Evolutionary conservation across 92 coral and sea anemone species (phyloP), one percentile per base, ranked within the genome.

Genomic region (Pocillopora meandrina): DNA sequence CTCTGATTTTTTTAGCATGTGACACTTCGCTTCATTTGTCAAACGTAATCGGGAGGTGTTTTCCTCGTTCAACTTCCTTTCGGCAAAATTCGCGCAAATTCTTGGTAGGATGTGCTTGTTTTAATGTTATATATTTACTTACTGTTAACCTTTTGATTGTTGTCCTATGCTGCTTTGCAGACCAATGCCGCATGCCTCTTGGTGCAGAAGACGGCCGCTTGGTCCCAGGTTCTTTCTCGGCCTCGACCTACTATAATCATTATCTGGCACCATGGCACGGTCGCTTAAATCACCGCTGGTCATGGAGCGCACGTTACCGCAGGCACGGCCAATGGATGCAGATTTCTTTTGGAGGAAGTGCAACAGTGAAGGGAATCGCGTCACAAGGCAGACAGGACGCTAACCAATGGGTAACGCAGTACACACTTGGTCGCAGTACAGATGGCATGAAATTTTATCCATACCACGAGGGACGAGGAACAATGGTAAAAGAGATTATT

Each of bases 171-270:
- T 84, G 20, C 58, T 76, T 35, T 13, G 33, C 88, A 91, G 95
- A 89, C 71, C 92, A 90, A 68, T 91, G 95, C 36, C 36, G 65
- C 21, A 86, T 91, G 92, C 95, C 95, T 36, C 92, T 91, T 34
- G 95, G 95, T 77, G 95, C 87, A 13, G 95, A 91, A 86, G 92
- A 91, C 77, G 76, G 88, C 42, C 92, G 95, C 12, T 71, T 89
- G 78, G 78, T 81, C 61, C 87, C 87, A 72, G 92, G 95, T 26
- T 81, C 85, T 74, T 82, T 91, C 68, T 84, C 89, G 49, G 92
- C 92, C 19, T 84, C 87, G 2, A 81, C 90, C 0, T 80, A 90
- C 61, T 91, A 91, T 78, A 90, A 89, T 63, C 74, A 71, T 6
- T 80, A 79, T 36, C 82, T 82, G 16, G 82, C 92, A 1, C 95